Evolutionary conservation across 2,113 vertebrate genomes (phyloP).

Genomic region (Oreochromis tanganicae): DNA sequence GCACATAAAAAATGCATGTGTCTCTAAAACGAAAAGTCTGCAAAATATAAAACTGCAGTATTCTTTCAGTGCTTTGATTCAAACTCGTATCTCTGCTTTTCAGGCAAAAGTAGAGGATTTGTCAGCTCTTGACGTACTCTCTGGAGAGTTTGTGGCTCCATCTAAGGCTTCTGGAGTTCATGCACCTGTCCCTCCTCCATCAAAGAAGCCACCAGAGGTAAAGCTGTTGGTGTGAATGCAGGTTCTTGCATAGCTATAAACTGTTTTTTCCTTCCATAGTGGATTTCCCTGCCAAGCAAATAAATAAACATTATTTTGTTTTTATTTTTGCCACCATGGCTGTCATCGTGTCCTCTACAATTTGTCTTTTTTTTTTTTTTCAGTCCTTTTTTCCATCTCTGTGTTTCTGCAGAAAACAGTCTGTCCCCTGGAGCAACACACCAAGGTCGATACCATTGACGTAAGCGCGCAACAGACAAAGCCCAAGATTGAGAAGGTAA

Average conservation of each 20-base stretch:
- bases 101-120: constrained; percentile 20
- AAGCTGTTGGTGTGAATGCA: not conserved
- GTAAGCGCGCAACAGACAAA: not conserved
- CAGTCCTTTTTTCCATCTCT: not conserved
- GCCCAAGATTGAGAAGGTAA: not conserved
- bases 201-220: constrained; percentile 32
- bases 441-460: too few relatives aligned
- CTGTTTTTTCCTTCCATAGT: not conserved
- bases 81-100: not conserved
- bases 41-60: not conserved
- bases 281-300: not conserved
- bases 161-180: constrained; percentile 23
- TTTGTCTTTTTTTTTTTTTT: not conserved
- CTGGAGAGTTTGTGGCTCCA: constrained; percentile 19
- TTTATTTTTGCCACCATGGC: not conserved
- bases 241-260: not conserved
- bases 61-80: not conserved
- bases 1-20: not conserved
- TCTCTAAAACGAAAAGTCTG: not conserved
- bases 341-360: not conserved
- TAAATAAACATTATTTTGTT: not conserved
- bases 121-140: constrained; percentile 11
- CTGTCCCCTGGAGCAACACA: not conserved
- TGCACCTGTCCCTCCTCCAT: not conserved
- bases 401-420: not conserved